These are phyloP conservation scores for Pheosia tremula DNA, from an alignment of 2,888 invertebrate species.

Conservation along the genomic window DNA sequence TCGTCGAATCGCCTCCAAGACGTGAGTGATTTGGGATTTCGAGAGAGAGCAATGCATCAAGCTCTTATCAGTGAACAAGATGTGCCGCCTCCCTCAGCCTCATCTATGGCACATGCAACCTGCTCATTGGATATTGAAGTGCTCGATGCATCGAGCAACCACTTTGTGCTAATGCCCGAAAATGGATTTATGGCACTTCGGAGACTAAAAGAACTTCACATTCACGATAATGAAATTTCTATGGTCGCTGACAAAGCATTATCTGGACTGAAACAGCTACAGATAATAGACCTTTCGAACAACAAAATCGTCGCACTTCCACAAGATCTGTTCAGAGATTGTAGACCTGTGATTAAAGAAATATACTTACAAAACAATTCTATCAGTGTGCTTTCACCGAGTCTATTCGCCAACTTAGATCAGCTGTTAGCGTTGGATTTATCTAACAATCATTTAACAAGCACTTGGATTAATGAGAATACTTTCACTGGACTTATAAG, in stretches of 20 bases:
- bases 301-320: conserved; percentile 96
- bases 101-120: conserved; percentile 75
- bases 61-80: conserved; percentile 87
- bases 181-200: conserved; percentile 92
- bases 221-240: conserved; percentile 95
- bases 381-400: conserved; percentile 93
- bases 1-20: conserved; percentile 95
- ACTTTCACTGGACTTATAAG: conserved; percentile 95
- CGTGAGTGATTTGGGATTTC: conserved; percentile 93
- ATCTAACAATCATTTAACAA: conserved; percentile 93
- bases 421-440: conserved; percentile 93
- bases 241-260: conserved; percentile 94
- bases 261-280: conserved; percentile 91
- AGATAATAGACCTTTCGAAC: conserved; percentile 94
- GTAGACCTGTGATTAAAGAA: conserved; percentile 91
- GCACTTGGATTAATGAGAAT: conserved; percentile 93
- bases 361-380: conserved; percentile 96
- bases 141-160: conserved; percentile 93
- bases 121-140: conserved; percentile 93
- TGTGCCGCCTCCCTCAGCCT: conserved; percentile 66
- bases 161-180: conserved; percentile 92
- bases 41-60: conserved; percentile 88
- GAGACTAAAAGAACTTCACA: conserved; percentile 90
- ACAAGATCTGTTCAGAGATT: conserved; percentile 92
- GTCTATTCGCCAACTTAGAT: conserved; percentile 93